Evolutionary conservation across 2,113 vertebrate species (phyloP).

Genomic region (Scalopus aquaticus): DNA sequence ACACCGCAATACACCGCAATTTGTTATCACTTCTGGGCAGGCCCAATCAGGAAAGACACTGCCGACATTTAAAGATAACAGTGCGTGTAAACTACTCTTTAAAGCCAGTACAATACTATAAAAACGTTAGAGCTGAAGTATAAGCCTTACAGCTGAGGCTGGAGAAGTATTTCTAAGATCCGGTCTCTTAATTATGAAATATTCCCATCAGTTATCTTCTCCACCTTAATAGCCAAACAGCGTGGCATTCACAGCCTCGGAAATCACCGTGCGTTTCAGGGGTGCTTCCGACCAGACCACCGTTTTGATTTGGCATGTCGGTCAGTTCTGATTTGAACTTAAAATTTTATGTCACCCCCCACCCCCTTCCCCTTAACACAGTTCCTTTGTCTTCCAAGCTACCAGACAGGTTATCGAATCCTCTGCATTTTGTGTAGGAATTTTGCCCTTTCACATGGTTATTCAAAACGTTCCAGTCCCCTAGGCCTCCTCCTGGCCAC

Average conservation of each 20-base stretch:
- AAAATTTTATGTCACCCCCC: not conserved
- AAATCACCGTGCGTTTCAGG: not conserved
- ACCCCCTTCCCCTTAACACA: not conserved
- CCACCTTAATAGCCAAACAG: not conserved
- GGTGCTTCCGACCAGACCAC: not conserved
- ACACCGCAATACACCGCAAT: not conserved
- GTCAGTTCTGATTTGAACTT: not conserved
- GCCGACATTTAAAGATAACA: not conserved
- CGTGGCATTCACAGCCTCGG: not conserved
- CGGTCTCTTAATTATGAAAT: not conserved
- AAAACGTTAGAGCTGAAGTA: too few species aligned
- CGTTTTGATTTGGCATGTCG: not conserved
- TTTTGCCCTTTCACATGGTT: not conserved
- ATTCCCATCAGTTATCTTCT: not conserved
- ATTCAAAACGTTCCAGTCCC: not conserved
- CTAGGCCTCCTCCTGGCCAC: not conserved
- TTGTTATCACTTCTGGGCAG: not conserved
- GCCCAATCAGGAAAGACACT: not conserved
- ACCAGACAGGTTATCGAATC: rapidly evolving
- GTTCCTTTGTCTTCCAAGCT: not conserved
- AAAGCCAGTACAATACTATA: too few species aligned
- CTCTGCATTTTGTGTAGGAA: not conserved
- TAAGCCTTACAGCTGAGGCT: not conserved
- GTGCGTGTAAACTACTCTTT: not conserved
- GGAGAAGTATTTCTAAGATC: not conserved